These are phyloP conservation scores for Pristionchus japonicus DNA, from an alignment of 2,888 invertebrate species.

Conservation along the genomic window DNA sequence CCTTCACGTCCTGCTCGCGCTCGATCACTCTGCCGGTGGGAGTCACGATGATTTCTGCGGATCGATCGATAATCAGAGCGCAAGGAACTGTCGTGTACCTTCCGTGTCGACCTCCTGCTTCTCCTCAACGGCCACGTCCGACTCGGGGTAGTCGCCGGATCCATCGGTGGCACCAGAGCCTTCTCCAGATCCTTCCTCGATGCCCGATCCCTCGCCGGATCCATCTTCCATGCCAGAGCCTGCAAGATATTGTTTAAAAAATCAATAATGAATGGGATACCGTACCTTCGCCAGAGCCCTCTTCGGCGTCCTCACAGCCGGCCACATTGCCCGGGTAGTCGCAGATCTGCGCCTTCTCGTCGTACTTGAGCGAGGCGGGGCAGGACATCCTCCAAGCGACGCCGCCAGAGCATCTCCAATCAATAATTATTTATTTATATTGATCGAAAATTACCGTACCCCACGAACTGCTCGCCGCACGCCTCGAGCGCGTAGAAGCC, in stretches of 20 bases:
- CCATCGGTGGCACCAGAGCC: not conserved
- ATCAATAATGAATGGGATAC: not conserved
- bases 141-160: not conserved
- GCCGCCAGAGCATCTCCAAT: constrained; percentile 19
- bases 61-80: not conserved
- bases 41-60: not conserved
- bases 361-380: constrained; percentile 33
- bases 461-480: constrained; percentile 24
- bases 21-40: not conserved
- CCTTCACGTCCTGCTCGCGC: not conserved
- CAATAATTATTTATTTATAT: not conserved
- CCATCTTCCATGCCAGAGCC: not conserved
- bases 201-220: not conserved
- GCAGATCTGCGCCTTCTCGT: constrained; percentile 16
- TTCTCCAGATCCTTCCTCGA: not conserved
- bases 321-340: constrained; percentile 35
- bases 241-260: not conserved
- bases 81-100: too few relatives aligned
- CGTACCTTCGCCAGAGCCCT: constrained; percentile 24
- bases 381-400: not conserved
- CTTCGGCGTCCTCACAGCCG: constrained; percentile 7
- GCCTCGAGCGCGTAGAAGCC: constrained; percentile 21
- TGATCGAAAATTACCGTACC: not conserved
- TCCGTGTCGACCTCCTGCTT: not conserved
- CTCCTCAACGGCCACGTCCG: not conserved